Conservation (phyloP, 1,140 invertebrate species). For the Nephotettix cincticeps region DNA sequence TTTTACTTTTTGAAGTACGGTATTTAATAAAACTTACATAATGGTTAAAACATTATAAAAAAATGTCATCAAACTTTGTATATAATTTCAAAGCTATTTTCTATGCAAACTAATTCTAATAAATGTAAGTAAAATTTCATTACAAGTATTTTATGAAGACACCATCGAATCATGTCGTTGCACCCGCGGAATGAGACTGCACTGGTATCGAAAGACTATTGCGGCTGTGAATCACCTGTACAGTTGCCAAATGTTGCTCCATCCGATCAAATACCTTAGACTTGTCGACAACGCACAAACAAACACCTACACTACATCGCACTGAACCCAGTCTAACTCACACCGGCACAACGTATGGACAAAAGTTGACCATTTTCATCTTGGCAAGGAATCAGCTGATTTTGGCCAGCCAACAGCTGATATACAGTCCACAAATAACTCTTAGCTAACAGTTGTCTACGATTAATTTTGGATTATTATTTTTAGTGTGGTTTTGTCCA, state of each 20-base stretch:
- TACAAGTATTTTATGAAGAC: background rate
- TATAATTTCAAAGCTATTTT: too few relatives aligned
- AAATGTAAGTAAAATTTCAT: background rate
- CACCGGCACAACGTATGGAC: background rate
- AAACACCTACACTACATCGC: background rate
- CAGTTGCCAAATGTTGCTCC: background rate
- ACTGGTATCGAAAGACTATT: background rate
- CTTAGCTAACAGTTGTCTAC: conserved; percentile 18
- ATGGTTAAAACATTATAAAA: too few relatives aligned
- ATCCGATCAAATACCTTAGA: background rate
- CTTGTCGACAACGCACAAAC: background rate
- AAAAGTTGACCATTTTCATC: background rate
- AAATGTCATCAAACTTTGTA: too few relatives aligned
- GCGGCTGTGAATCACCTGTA: background rate
- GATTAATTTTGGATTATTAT: background rate
- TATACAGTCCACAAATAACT: conserved; percentile 1
- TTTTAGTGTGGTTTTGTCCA: conserved; percentile 46
- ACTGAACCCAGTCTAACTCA: background rate
- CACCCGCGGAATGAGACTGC: too few relatives aligned
- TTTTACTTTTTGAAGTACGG: too few relatives aligned
- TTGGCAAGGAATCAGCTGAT: conserved; percentile 1
- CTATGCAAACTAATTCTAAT: too few relatives aligned
- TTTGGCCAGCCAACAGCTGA: background rate
- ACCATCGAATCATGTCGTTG: conserved; percentile 1
- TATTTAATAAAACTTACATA: too few relatives aligned